Conservation (phyloP, 2,888 invertebrate genomes). For the Tetropium fuscum region DNA sequence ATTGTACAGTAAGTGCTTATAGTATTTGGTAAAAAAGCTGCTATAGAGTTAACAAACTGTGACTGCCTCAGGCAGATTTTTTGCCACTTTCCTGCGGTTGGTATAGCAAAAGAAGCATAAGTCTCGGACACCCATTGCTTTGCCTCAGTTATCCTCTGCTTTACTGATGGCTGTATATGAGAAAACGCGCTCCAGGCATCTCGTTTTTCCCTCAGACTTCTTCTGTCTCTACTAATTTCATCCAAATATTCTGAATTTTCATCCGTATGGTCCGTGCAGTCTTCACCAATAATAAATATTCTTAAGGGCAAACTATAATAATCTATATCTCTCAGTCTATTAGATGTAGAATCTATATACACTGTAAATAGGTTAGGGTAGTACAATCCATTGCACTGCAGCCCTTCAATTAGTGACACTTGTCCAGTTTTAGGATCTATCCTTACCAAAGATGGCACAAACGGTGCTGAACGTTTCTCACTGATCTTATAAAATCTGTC, state of each 20-base stretch:
- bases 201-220: slow-evolving; percentile 39
- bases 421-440: slow-evolving; percentile 82
- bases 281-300: slow-evolving; percentile 78
- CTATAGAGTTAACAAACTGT: slow-evolving; percentile 83
- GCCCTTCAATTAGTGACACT: slow-evolving; percentile 77
- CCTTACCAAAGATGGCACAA: slow-evolving; percentile 81
- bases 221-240: slow-evolving; percentile 46
- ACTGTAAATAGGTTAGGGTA: slow-evolving; percentile 89
- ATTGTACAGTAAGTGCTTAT: slow-evolving; percentile 81
- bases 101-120: slow-evolving; percentile 88
- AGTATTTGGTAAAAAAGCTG: slow-evolving; percentile 81
- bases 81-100: slow-evolving; percentile 83
- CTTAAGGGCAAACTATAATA: slow-evolving; percentile 85
- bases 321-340: slow-evolving; percentile 81
- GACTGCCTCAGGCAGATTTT: slow-evolving; percentile 84
- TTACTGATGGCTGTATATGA: slow-evolving; percentile 72
- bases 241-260: slow-evolving; percentile 65
- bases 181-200: slow-evolving; percentile 49
- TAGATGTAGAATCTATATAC: slow-evolving; percentile 88
- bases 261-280: slow-evolving; percentile 76
- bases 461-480: slow-evolving; percentile 83
- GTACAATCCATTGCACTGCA: slow-evolving; percentile 84
- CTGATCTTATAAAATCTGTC: slow-evolving; percentile 84
- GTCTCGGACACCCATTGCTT: slow-evolving; percentile 90
- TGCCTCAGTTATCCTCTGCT: slow-evolving; percentile 79